Evolutionary conservation across 2,888 invertebrate genomes (phyloP), one percentile per base, ranked within the genome.

Genomic region (Epistrophe grossulariae): DNA sequence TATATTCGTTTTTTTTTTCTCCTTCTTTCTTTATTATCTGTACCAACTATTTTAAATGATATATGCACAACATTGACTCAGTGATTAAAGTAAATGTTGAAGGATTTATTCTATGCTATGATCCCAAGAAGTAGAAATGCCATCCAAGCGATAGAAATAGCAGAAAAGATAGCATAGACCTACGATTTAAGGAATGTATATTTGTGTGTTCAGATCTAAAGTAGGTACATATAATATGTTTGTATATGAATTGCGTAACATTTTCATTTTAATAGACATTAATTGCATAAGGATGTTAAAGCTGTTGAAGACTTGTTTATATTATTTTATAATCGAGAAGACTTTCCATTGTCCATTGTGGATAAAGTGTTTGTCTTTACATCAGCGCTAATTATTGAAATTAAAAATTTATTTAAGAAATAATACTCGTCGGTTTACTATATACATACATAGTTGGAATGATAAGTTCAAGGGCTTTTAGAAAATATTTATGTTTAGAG

Each of bases 31-130:
- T 72, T 77, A 19, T 76, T 57, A 85, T 74, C 57, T 48, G 76
- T 77, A 52, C 74, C 62, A 74, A 80, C 80, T 85, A 78, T 85
- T 81, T 85, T 64, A 84, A 78, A 81, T 73, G 81, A 85, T 85
- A 85, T 85, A 81, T 77, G 68, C 76, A 84, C 76, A 81, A 84
- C 84, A 81, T 77, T 84, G 77, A 84, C 80, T 66, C 80, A 72
- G 80, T 80, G 84, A 77, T 81, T 81, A 84, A 84, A 81, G 77
- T 77, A 79, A 82, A 85, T 85, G 82, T 87, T 87, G 78, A 76
- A 71, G 82, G 85, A 82, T 82, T 85, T 85, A 85, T 68, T 17
- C 78, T 74, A 71, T 48, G 66, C 78, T 78, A 72, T 64, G 70
- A 40, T 80, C 31, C 62, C 55, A 71, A 82, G 62, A 62, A 82